phyloP scores from a whole-genome alignment of 2,113 vertebrate species.

The Columba janthina region DNA sequence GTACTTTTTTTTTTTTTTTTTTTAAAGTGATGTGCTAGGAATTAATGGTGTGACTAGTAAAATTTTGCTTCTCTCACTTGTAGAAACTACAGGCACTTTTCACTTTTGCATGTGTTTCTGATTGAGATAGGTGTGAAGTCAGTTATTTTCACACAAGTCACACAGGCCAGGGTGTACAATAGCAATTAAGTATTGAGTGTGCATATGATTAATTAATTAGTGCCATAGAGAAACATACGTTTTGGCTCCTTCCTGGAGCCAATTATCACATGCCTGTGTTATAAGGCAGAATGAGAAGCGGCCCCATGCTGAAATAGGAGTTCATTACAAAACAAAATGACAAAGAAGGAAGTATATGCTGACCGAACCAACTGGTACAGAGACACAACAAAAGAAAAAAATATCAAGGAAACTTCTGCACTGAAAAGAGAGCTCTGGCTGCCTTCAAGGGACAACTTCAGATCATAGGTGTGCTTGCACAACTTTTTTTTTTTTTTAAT shows the following conservation, averaged over 20 bases:
- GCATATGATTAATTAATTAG: constrained; percentile 40
- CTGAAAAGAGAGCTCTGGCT: background rate
- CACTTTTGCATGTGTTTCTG: background rate
- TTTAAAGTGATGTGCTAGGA: background rate
- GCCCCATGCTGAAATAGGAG: background rate
- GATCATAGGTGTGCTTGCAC: background rate
- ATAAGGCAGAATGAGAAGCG: background rate
- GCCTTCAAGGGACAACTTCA: background rate
- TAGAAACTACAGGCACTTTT: background rate
- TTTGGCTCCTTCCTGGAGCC: constrained; percentile 36
- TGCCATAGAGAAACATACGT: constrained; percentile 28
- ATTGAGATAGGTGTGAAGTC: background rate
- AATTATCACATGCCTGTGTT: constrained; percentile 37
- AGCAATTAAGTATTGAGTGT: constrained; percentile 10
- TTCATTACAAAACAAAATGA: background rate
- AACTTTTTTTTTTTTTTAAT: background rate
- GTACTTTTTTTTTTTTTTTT: background rate
- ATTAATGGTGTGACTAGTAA: background rate
- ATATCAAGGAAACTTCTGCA: background rate
- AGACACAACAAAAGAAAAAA: background rate
- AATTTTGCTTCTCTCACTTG: background rate
- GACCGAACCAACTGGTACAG: background rate
- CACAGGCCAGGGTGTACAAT: background rate
- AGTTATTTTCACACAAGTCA: constrained; percentile 17
- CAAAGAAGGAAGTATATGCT: background rate